phyloP scores from a whole-genome alignment of 2,888 invertebrate genomes.

The Tortrix viridana region DNA sequence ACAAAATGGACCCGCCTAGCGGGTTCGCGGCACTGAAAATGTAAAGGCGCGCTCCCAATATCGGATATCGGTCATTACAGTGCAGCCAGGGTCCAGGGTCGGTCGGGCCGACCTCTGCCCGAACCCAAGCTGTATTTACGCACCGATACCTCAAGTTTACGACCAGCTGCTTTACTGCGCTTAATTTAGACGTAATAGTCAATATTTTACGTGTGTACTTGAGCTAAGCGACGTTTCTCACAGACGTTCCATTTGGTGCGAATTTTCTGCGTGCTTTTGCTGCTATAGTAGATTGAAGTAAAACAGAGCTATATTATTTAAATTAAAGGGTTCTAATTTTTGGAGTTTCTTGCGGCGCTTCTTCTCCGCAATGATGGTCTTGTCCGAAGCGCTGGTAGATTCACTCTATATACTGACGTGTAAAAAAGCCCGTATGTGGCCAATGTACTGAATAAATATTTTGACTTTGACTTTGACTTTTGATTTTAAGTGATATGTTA shows the following conservation, averaged over 20 bases:
- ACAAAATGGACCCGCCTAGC: neutral
- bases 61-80: constrained; percentile 38
- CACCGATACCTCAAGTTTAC: constrained; percentile 34
- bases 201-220: constrained; percentile 37
- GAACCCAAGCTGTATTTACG: constrained; percentile 24
- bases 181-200: constrained; percentile 37
- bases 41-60: constrained; percentile 20
- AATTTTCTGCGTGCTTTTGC: constrained; percentile 1
- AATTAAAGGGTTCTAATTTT: too few relatives aligned
- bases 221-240: constrained; percentile 23
- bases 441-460: too few relatives aligned
- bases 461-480: too few relatives aligned
- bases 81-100: constrained; percentile 32
- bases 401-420: too few relatives aligned
- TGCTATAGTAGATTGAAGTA: too few relatives aligned
- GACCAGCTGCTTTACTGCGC: constrained; percentile 29
- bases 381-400: too few relatives aligned
- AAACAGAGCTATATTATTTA: too few relatives aligned
- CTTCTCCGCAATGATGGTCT: too few relatives aligned
- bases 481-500: too few relatives aligned
- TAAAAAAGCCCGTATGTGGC: too few relatives aligned
- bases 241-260: constrained; percentile 10
- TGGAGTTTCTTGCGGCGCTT: too few relatives aligned
- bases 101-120: constrained; percentile 23
- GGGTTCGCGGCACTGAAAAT: constrained; percentile 16